These are phyloP conservation scores for Eristalinus aeneus DNA, from an alignment of 2,888 invertebrate species.

Conservation along the genomic window DNA sequence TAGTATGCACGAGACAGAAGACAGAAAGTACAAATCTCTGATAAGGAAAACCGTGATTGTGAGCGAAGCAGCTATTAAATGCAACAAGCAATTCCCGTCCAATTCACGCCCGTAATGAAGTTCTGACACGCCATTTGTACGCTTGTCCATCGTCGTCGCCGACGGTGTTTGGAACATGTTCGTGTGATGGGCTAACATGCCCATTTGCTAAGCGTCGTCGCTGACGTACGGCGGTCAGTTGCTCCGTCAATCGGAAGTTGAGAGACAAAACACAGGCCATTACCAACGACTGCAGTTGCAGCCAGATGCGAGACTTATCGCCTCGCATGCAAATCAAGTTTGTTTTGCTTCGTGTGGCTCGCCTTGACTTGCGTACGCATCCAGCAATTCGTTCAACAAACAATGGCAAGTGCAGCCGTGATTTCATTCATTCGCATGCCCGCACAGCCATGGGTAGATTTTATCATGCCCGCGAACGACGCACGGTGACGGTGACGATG, in stretches of 20 bases:
- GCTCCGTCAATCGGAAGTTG: constrained; percentile 62
- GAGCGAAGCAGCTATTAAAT: constrained; percentile 46
- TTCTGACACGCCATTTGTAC: background rate
- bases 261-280: constrained; percentile 46
- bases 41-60: constrained; percentile 14
- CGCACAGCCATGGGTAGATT: background rate
- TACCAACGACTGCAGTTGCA: constrained; percentile 9
- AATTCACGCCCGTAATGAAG: constrained; percentile 36
- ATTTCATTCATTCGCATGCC: constrained; percentile 52
- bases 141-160: background rate
- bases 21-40: constrained; percentile 30
- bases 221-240: background rate
- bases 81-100: constrained; percentile 36
- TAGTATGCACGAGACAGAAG: constrained; percentile 48
- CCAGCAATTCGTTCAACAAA: constrained; percentile 21
- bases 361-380: constrained; percentile 8
- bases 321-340: constrained; percentile 56
- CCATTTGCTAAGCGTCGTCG: constrained; percentile 22
- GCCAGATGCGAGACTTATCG: constrained; percentile 2
- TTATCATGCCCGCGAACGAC: background rate
- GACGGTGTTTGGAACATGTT: background rate
- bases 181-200: constrained; percentile 30
- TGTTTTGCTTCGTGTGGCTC: constrained; percentile 11
- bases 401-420: constrained; percentile 34
- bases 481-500: background rate